Evolutionary conservation across 2,113 vertebrate genomes (phyloP).

Genomic region (Micronisus gabar): DNA sequence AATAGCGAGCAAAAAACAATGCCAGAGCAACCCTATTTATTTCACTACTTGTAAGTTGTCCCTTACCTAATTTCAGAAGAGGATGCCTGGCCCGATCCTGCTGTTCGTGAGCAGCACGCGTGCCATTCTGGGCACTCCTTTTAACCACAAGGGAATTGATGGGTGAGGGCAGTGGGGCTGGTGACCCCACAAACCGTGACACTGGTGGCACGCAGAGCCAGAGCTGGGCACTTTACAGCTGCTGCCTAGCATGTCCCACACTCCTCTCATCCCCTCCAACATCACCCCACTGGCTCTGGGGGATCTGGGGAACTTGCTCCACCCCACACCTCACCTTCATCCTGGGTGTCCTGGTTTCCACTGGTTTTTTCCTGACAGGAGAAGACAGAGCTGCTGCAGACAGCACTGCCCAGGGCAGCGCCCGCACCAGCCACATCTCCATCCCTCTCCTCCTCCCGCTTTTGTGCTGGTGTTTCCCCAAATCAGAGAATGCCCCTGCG

Average conservation of each 20-base stretch:
- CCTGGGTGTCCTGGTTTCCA: background rate
- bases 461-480: background rate
- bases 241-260: background rate
- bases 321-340: background rate
- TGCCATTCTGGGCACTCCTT: background rate
- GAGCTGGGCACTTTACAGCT: background rate
- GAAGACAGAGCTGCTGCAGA: background rate
- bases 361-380: background rate
- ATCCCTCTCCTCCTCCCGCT: background rate
- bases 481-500: accelerated
- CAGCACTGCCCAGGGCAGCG: background rate
- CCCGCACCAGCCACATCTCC: accelerated
- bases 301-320: background rate
- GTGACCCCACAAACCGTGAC: accelerated
- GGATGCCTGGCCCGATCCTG: background rate
- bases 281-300: background rate
- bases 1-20: background rate
- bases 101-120: accelerated
- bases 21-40: background rate
- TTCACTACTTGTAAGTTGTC: background rate
- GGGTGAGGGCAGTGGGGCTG: background rate
- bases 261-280: background rate
- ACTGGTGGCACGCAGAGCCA: background rate
- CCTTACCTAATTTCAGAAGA: background rate
- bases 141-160: background rate